Evolutionary conservation across 2,113 vertebrate genomes (phyloP).

Genomic region (Mustela lutreola): DNA sequence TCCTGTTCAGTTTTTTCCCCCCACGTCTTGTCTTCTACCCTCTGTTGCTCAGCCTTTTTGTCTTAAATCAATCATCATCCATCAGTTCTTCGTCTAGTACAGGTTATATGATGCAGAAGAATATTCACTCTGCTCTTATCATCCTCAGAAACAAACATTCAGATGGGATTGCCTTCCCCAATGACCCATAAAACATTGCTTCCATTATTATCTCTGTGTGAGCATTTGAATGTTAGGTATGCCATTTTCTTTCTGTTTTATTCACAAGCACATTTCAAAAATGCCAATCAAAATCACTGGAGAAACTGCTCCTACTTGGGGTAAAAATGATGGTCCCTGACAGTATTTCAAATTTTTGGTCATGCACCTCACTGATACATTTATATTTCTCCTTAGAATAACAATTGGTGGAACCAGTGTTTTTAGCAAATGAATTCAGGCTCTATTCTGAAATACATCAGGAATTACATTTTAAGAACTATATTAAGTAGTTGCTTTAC

Average conservation of each 20-base stretch:
- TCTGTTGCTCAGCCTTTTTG: constrained; percentile 51
- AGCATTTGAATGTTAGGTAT: constrained; percentile 74
- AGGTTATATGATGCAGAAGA: constrained; percentile 70
- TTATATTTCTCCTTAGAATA: constrained; percentile 60
- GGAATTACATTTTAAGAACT: not conserved
- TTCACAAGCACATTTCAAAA: constrained; percentile 79
- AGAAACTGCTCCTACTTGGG: constrained; percentile 38
- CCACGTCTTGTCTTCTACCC: not conserved
- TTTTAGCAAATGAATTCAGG: constrained; percentile 42
- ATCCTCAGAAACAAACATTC: constrained; percentile 65
- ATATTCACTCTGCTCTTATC: constrained; percentile 64
- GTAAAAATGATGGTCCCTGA: constrained; percentile 67
- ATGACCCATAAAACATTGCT: constrained; percentile 74
- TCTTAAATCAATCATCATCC: constrained; percentile 65
- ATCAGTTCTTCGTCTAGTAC: constrained; percentile 31
- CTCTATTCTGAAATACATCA: constrained; percentile 5
- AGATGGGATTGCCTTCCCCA: constrained; percentile 73
- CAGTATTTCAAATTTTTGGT: constrained; percentile 66
- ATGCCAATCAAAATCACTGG: constrained; percentile 67
- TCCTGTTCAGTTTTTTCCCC: not conserved
- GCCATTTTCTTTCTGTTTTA: constrained; percentile 75
- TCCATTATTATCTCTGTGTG: constrained; percentile 73
- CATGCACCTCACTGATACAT: constrained; percentile 38
- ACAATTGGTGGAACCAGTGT: not conserved
- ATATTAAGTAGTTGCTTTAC: not conserved